phyloP scores from a whole-genome alignment of 2,797 vertebrate species.

The Rhinogobio ventralis region DNA sequence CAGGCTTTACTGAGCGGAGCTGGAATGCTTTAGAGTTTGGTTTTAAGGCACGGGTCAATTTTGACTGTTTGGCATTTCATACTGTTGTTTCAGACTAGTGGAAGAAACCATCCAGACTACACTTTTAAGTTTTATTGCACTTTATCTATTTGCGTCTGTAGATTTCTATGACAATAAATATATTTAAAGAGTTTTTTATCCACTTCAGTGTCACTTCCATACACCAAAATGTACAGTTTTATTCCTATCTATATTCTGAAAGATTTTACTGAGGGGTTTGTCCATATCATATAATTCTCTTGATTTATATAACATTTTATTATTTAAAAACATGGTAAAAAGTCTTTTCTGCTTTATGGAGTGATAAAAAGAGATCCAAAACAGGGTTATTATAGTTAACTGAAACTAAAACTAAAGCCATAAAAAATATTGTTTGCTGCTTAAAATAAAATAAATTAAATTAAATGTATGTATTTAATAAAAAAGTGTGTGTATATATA shows the following conservation, averaged over 20 bases:
- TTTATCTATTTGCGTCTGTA: neutral
- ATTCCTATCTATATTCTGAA: neutral
- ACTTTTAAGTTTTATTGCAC: neutral
- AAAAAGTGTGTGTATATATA: no score
- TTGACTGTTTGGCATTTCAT: neutral
- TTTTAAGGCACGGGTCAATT: neutral
- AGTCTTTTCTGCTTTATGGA: no score
- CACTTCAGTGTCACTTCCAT: neutral
- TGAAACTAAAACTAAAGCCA: no score
- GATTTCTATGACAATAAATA: no score
- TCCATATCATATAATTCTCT: neutral
- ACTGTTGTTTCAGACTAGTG: neutral
- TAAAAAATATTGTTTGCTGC: no score
- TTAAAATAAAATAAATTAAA: no score
- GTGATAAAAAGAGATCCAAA: no score
- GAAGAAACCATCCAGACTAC: neutral
- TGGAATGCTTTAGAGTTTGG: neutral
- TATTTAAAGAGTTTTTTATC: neutral
- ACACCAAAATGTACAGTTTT: neutral
- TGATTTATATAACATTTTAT: neutral
- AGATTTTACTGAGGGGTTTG: neutral
- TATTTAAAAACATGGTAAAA: neutral
- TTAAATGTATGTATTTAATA: no score
- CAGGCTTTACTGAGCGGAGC: constrained; percentile 1
- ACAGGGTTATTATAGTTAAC: no score